A percentile compares a stretch with the other conserved stretches of the same genome.
These are phyloP conservation scores for Phasia obesa DNA, from an alignment of 2,888 invertebrate species.

Conservation along the genomic window DNA sequence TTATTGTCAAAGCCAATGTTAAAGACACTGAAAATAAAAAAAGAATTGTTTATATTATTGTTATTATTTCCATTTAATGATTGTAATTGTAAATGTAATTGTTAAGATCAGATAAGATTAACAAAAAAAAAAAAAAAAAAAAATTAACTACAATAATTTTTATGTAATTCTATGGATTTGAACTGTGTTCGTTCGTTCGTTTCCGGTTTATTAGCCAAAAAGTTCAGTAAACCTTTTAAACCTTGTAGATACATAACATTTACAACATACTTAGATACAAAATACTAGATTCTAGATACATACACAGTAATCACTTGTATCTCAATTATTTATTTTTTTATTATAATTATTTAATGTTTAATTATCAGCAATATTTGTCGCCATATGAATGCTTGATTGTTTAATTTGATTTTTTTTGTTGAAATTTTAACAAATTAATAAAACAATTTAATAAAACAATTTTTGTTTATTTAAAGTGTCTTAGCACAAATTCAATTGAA, in stretches of 20 bases:
- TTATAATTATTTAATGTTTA: conserved; percentile 25
- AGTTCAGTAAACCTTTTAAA: conserved; percentile 53
- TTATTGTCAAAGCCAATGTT: conserved; percentile 71
- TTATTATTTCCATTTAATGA: conserved; percentile 21
- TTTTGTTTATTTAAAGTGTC: too few species aligned
- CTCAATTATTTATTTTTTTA: not conserved
- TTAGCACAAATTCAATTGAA: not conserved
- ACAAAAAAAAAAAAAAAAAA: too few species aligned
- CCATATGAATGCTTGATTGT: not conserved
- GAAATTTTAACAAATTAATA: not conserved
- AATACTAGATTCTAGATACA: too few species aligned
- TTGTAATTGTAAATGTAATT: conserved; percentile 7
- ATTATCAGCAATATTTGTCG: conserved; percentile 5
- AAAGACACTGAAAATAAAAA: conserved; percentile 6
- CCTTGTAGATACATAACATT: conserved; percentile 47
- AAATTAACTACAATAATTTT: not conserved
- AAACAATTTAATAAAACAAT: not conserved
- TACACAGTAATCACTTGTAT: not conserved
- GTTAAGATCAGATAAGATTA: conserved; percentile 3
- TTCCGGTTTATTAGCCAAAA: conserved; percentile 48
- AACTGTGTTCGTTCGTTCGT: conserved; percentile 42
- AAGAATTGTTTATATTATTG: not conserved
- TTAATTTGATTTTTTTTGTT: not conserved
- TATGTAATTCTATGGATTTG: conserved; percentile 1
- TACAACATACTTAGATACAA: not conserved